phyloP scores from a whole-genome alignment of 2,888 invertebrate genomes.

The Tillus elongatus region DNA sequence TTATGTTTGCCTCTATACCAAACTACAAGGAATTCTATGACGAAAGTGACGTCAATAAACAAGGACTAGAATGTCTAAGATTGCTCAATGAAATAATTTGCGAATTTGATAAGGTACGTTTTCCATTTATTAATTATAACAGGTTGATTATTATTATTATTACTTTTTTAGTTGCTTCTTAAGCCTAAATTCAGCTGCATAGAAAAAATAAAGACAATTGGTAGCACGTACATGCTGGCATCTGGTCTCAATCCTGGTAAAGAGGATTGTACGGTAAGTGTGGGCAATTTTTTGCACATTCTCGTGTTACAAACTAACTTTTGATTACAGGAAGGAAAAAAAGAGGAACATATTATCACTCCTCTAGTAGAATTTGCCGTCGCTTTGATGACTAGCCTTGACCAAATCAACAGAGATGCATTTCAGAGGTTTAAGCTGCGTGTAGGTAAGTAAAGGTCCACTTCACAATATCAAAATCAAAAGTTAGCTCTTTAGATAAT shows the following conservation, averaged over 20 bases:
- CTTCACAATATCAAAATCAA: not conserved
- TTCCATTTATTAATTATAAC: constrained; percentile 5
- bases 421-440: constrained; percentile 92
- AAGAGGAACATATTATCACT: constrained; percentile 80
- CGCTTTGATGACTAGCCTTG: constrained; percentile 82
- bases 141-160: constrained; percentile 8
- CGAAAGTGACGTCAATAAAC: constrained; percentile 93
- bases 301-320: too few relatives aligned
- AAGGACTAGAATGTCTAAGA: constrained; percentile 87
- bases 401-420: constrained; percentile 92
- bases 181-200: constrained; percentile 93
- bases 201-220: constrained; percentile 97
- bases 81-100: constrained; percentile 95
- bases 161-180: constrained; percentile 59
- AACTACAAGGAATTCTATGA: constrained; percentile 97
- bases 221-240: constrained; percentile 97
- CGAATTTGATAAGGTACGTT: constrained; percentile 86
- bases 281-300: too few relatives aligned
- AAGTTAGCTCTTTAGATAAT: not conserved
- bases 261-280: constrained; percentile 64
- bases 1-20: constrained; percentile 98
- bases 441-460: constrained; percentile 58
- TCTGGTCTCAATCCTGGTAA: constrained; percentile 85
- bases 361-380: constrained; percentile 91
- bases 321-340: too few relatives aligned